Evolutionary conservation across 1,140 invertebrate genomes (phyloP).

Genomic region (Marisa cornuarietis): DNA sequence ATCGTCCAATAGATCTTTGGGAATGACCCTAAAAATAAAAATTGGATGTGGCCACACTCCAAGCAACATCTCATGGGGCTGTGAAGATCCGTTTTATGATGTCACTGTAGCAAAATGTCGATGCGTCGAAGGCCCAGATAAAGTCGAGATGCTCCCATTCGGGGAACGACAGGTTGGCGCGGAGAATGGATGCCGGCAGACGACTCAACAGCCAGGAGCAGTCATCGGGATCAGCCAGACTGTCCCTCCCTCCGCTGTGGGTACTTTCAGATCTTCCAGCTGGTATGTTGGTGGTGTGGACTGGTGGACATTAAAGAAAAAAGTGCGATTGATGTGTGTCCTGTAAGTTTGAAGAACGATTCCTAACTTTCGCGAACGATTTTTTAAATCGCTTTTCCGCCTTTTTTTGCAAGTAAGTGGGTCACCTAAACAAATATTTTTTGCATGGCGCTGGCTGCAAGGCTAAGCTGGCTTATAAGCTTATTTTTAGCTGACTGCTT

Average conservation of each 20-base stretch:
- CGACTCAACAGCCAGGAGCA: constrained; percentile 67
- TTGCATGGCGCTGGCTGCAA: too few species aligned
- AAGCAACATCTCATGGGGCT: not conserved
- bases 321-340: not conserved
- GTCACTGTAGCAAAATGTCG: constrained; percentile 41
- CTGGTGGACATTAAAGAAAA: constrained; percentile 19
- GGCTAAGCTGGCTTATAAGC: too few species aligned
- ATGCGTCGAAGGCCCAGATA: constrained; percentile 57
- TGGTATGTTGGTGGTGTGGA: constrained; percentile 76
- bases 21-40: too few species aligned
- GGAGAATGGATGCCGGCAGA: constrained; percentile 49
- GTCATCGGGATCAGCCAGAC: constrained; percentile 71
- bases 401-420: too few species aligned
- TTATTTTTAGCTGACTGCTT: too few species aligned
- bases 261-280: constrained; percentile 72
- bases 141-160: constrained; percentile 64
- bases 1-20: too few species aligned
- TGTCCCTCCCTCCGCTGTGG: constrained; percentile 77
- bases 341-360: not conserved
- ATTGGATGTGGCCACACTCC: too few species aligned
- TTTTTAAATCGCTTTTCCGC: too few species aligned
- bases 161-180: constrained; percentile 37
- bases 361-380: not conserved
- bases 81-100: constrained; percentile 36
- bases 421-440: too few species aligned